These are phyloP conservation scores for Aethina tumida DNA, from an alignment of 1,140 invertebrate species.

Conservation along the genomic window DNA sequence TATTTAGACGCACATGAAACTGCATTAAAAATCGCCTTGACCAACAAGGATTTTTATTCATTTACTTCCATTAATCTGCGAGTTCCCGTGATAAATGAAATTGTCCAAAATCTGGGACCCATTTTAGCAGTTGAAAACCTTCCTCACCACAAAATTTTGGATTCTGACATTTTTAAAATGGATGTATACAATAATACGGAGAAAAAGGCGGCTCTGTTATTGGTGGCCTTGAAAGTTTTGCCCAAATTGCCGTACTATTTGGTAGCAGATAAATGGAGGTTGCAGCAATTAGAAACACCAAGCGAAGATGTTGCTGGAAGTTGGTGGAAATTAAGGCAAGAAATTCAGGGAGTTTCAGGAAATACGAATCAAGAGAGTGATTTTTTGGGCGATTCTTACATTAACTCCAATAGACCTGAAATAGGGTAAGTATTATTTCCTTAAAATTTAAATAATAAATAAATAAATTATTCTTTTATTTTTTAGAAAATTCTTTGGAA, in stretches of 20 bases:
- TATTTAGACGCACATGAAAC: slow-evolving; percentile 47
- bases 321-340: slow-evolving; percentile 41
- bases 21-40: slow-evolving; percentile 33
- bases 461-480: slow-evolving; percentile 11
- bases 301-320: slow-evolving; percentile 28
- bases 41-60: slow-evolving; percentile 19
- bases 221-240: slow-evolving; percentile 41
- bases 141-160: slow-evolving; percentile 14
- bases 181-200: slow-evolving; percentile 8
- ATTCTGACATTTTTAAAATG: slow-evolving; percentile 6
- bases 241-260: slow-evolving; percentile 48
- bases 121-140: slow-evolving; percentile 36
- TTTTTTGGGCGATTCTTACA: slow-evolving; percentile 43
- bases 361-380: slow-evolving; percentile 36
- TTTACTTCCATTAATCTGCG: slow-evolving; percentile 14
- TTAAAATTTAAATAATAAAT: slow-evolving; percentile 7
- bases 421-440: slow-evolving; percentile 40
- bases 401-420: slow-evolving; percentile 47
- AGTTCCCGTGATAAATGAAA: slow-evolving; percentile 39
- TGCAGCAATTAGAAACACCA: slow-evolving; percentile 41
- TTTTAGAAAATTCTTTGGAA: slow-evolving; percentile 40
- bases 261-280: slow-evolving; percentile 48
- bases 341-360: slow-evolving; percentile 37
- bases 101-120: slow-evolving; percentile 32
- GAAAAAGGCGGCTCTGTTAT: slow-evolving; percentile 37